A percentile compares a stretch with the other conserved stretches of the same genome.
Evolutionary conservation across 1,140 invertebrate genomes (phyloP).

Genomic region (Sitodiplosis mosellana): DNA sequence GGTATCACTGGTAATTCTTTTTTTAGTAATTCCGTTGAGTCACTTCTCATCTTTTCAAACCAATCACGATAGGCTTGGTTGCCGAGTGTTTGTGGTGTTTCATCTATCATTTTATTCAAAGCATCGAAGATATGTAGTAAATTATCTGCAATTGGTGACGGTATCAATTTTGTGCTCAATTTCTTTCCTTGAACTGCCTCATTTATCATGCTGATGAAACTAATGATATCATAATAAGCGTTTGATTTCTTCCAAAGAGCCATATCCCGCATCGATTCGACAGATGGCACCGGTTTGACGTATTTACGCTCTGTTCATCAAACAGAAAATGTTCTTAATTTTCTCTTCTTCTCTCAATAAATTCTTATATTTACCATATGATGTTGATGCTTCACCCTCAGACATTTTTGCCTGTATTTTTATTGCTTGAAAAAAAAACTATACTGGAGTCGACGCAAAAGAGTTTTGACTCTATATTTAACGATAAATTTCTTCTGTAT

Average conservation of each 20-base stretch:
- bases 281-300: conserved; percentile 42
- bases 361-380: no score
- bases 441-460: no score
- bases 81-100: conserved; percentile 77
- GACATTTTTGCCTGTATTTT: no score
- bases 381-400: no score
- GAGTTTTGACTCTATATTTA: no score
- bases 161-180: conserved; percentile 38
- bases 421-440: no score
- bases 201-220: conserved; percentile 72
- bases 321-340: no score
- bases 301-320: conserved; percentile 32
- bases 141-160: conserved; percentile 40
- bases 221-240: conserved; percentile 72
- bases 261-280: conserved; percentile 55
- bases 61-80: conserved; percentile 73
- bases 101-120: conserved; percentile 56
- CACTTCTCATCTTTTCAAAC: conserved; percentile 59
- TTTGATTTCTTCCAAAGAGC: conserved; percentile 64
- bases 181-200: conserved; percentile 66
- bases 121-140: conserved; percentile 51
- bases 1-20: conserved; percentile 44
- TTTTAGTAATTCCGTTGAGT: conserved; percentile 37
- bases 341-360: no score
- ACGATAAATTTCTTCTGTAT: no score